Conservation (phyloP, 2,797 vertebrate genomes). For the Ibycter americanus region DNA sequence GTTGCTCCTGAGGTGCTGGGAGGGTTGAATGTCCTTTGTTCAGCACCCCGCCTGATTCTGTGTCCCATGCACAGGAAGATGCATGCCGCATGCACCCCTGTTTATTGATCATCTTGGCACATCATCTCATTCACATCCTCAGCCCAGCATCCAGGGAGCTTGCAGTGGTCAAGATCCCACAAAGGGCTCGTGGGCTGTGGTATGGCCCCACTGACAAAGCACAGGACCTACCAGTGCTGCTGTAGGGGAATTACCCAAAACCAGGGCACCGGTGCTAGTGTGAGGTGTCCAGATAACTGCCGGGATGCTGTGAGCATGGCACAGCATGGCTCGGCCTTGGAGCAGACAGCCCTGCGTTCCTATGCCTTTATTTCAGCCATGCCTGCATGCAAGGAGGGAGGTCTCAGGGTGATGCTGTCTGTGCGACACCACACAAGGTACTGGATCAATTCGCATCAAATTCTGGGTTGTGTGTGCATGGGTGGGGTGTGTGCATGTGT, state of each 20-base stretch:
- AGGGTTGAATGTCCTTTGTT: not conserved
- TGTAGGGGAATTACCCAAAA: not conserved
- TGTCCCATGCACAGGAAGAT: not conserved
- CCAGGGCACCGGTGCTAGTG: accelerated
- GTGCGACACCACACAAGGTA: not conserved
- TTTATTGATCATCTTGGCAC: not conserved
- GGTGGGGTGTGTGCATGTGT: too few species aligned
- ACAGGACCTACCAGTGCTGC: not conserved
- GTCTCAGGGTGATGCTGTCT: not conserved
- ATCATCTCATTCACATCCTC: not conserved
- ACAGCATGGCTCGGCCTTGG: accelerated
- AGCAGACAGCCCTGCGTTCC: not conserved
- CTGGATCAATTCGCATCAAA: not conserved
- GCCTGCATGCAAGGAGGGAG: not conserved
- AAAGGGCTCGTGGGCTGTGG: not conserved
- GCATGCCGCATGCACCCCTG: accelerated
- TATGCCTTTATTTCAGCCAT: accelerated
- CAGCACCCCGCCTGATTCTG: not conserved
- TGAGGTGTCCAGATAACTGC: accelerated
- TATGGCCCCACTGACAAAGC: not conserved
- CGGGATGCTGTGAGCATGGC: accelerated
- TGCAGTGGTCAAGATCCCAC: not conserved
- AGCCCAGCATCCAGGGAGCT: not conserved
- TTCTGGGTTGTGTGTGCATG: accelerated
- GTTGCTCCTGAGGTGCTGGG: not conserved